phyloP scores from a whole-genome alignment of 2,888 invertebrate genomes.

The Sepiola atlantica region DNA sequence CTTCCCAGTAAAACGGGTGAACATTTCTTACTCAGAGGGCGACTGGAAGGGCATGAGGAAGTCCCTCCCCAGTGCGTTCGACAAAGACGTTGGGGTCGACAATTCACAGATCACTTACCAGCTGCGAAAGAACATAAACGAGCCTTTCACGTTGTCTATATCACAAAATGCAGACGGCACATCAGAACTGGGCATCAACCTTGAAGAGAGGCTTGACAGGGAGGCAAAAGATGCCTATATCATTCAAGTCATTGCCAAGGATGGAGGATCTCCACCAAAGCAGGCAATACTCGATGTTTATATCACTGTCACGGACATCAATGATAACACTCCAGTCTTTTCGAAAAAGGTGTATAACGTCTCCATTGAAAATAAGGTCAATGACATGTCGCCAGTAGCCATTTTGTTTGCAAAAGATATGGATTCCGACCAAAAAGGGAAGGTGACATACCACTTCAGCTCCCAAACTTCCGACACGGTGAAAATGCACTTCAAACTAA shows the following conservation, averaged over 20 bases:
- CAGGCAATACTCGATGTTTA: slow-evolving; percentile 62
- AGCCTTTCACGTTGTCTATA: not conserved
- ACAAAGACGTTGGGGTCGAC: not conserved
- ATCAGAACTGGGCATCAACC: slow-evolving; percentile 53
- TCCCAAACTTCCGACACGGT: slow-evolving; percentile 59
- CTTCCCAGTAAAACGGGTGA: not conserved
- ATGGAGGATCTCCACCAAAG: slow-evolving; percentile 64
- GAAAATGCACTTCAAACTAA: slow-evolving; percentile 77
- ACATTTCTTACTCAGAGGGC: not conserved
- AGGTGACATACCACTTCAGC: slow-evolving; percentile 75
- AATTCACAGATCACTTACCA: not conserved
- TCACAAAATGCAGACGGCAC: slow-evolving; percentile 53
- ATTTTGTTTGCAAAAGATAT: slow-evolving; percentile 86
- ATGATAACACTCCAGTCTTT: slow-evolving; percentile 67
- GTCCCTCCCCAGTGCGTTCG: not conserved
- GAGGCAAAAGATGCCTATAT: slow-evolving; percentile 60
- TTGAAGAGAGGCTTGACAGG: slow-evolving; percentile 61
- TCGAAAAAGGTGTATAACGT: slow-evolving; percentile 58
- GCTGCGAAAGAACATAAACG: not conserved
- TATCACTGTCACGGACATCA: slow-evolving; percentile 64
- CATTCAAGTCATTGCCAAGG: slow-evolving; percentile 62
- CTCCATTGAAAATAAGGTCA: slow-evolving; percentile 59
- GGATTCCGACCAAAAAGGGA: slow-evolving; percentile 86
- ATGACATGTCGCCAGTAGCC: slow-evolving; percentile 58
- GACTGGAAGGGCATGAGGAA: not conserved